Evolutionary conservation across 2,797 vertebrate species (phyloP), one percentile per base, ranked within the genome.

Genomic region (Cephalopachus bancanus): DNA sequence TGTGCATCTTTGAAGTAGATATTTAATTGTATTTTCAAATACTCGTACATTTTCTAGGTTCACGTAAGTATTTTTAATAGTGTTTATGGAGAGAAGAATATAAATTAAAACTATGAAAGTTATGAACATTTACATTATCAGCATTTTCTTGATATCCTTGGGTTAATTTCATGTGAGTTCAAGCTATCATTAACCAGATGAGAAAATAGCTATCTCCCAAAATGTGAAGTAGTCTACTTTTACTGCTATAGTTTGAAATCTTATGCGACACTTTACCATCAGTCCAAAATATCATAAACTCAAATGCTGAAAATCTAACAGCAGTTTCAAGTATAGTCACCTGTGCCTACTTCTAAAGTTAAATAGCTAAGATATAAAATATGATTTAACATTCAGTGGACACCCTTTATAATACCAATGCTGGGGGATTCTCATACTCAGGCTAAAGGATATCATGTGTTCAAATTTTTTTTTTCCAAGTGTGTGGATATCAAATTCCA

Each of bases 11-110:
- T 76, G 49, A 96, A 94, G 33, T 89, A 55, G 37, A 33, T 75
- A 84, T 96, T 95, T 95, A 92, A 57, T 94, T 97, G 33, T 95
- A 93, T 93, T 85, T 96, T 95, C 94, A 83, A 96, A 93, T 93
- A 88, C 37, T 86, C 87, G 65, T 80, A 84, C 57, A 78, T 96
- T 97, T 95, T 94, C 83, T 95, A 91, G 71, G n/a, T 87, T 96
- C 74, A 65, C 84, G 30, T 84, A 95, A 92, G 62, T 91, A 93
- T 97, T 97, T 97, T 95, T 96, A 91, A 86, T 95, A 91, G 53
- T 84, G 26, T 44, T 89, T 89, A 78, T 92, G 53, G 79, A 89
- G 59, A 37, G 37, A 37, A 96, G 37, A 91, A 74, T 92, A 72
- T 93, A 91, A 94, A 94, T 96, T 90, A 93, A 89, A 89, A 69